Base-by-base conservation (phyloP, 2,888 invertebrate species). In the Muschampia plurimacula region DNA sequence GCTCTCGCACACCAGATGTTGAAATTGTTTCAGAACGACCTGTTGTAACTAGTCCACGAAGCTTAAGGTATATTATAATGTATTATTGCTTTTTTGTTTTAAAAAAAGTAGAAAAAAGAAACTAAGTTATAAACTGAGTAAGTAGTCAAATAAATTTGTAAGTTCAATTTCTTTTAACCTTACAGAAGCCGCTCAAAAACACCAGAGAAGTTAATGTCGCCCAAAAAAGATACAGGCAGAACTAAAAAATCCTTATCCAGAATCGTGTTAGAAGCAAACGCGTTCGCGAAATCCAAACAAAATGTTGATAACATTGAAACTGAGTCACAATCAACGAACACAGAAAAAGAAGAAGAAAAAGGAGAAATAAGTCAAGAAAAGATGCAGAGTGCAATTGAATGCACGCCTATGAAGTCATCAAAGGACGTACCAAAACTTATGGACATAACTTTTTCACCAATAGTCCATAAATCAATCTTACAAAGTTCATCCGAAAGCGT, bases 401-500 rank as follows among this genome's bases (percentile, higher is more conserved):
- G 90, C 74, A 94, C 93, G 32, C 94, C 94, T 2, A 85, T 90
- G 87, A 94, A 93, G 73, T 71, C 86, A 1, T 74, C 80, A 5
- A 89, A 88, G 80, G 85, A 86, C 75, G 79, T 81, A 0, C 77
- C 86, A 0, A 84, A 81, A 71, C 78, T 93, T 0, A 86, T 93
- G 86, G 92, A 93, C 57, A 86, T 93, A 0, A 89, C 91, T 0
- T 81, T 94, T 55, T 94, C 94, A 1, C 94, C 94, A 1, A 94
- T 94, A 73, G 83, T 85, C 12, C 88, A 93, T 77, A 92, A 92
- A 79, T 93, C 94, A 0, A 77, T 93, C 7, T 78, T 94, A 55
- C 87, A 86, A 74, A 92, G 92, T 75, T 88, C 90, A 0, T 79
- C 83, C 22, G 92, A 92, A 57, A 89, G 85, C 39, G 78, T 80